phyloP scores from a whole-genome alignment of 2,888 invertebrate genomes.

The Dastarcus helophoroides region DNA sequence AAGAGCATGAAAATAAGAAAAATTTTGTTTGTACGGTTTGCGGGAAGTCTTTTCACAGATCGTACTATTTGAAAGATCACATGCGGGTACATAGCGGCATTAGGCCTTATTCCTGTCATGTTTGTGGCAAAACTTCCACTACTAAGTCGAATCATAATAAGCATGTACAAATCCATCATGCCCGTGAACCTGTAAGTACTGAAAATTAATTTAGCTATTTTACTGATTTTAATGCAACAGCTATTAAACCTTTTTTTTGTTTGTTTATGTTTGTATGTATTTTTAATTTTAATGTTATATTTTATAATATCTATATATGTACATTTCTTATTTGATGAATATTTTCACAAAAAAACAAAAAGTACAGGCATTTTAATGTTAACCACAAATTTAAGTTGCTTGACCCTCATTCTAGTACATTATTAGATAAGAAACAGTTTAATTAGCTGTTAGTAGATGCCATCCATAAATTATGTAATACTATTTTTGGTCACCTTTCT shows the following conservation, averaged over 20 bases:
- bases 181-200: conserved; percentile 74
- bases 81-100: conserved; percentile 75
- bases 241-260: conserved; percentile 10
- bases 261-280: conserved; percentile 9
- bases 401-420: no score
- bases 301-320: no score
- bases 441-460: no score
- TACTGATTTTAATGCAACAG: conserved; percentile 17
- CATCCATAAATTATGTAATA: no score
- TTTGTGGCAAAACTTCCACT: conserved; percentile 80
- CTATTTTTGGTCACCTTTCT: no score
- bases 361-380: no score
- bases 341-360: no score
- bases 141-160: conserved; percentile 88
- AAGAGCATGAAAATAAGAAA: conserved; percentile 72
- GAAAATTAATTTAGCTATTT: conserved; percentile 57
- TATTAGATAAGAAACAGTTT: no score
- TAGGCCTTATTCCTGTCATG: conserved; percentile 71
- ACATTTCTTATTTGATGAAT: no score
- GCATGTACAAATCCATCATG: conserved; percentile 81
- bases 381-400: no score
- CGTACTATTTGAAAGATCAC: conserved; percentile 80
- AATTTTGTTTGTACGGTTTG: conserved; percentile 65
- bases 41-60: conserved; percentile 74
- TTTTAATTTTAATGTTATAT: conserved; percentile 9